Base-by-base conservation (phyloP, 1,140 invertebrate species). In the Drosophila ogumai region DNA sequence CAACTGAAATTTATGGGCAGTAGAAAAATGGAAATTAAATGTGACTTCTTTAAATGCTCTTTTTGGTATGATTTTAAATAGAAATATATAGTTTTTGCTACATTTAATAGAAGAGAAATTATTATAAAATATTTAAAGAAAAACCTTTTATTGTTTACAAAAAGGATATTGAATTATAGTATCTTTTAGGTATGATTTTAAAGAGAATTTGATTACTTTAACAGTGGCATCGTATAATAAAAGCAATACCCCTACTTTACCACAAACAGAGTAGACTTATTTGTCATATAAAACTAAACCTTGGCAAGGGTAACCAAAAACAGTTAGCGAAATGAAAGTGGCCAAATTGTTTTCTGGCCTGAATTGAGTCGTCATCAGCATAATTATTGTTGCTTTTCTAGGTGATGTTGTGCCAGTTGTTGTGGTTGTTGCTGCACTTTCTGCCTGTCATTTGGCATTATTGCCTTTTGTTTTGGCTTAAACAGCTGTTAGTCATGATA, bases 401-500 rank as follows among this genome's bases (percentile, higher is more conserved):
- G 31, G 25, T 50, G 15, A 25, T 46, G 36, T 59, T 43, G 32
- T 60, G 40, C 64, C 55, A 63, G 59, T 76, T 55, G 38, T 73
- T 57, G 34, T 44, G 63, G 49, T 75, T 66, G 32, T 77, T 52
- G 19, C 25, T 73, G 57, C 69, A 69, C 31, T 60, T 67, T n/a
- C 55, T 76, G 59, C 32, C 81, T 75, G 81, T 78, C 77, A 74
- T 85, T 85, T 74, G 22, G 60, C 69, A 69, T 82, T 66, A 66
- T 67, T 52, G 71, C 76, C 74, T 82, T 79, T 87, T 82, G 81
- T 82, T 88, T 74, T 49, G 59, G 64, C 64, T 65, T 72, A 71
- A 87, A 87, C 84, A 87, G 84, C 84, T 80, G 84, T 64, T 84
- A 56, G 84, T 71, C 80, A 87, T 88, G 67, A 87, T 52, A 82